Base-by-base conservation (phyloP, 2,797 vertebrate species). In the Leuciscus waleckii region DNA sequence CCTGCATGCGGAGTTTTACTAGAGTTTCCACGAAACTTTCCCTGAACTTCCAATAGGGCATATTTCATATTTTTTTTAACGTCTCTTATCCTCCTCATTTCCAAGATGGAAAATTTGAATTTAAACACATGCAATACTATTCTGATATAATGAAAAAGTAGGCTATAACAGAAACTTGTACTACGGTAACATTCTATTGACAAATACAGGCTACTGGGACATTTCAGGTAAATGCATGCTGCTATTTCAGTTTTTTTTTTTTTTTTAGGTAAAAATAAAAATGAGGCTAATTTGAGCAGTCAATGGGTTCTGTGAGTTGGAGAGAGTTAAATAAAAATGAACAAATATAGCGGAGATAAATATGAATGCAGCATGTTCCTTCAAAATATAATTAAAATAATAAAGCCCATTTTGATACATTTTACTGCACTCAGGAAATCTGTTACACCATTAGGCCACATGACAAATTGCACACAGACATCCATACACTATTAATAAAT, bases 1-100 rank as follows among this genome's bases (percentile, higher is more conserved):
- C 49, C 26, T 74, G 37, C 7, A 29, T 16, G 61, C 14, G 63
- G 63, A 10, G 10, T 39, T 85, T 69, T 58, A 84, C 32, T 21
- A 0, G 17, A 70, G 7, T 84, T 85, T 85, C 76, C 68, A 13
- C 16, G 16, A 17, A 73, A 80, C 11, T 84, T 80, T 65, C 54
- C 75, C n/a, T 17, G 14, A 58, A 46, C 49, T 84, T 70, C 37
- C 75, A 69, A 69, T 2, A 54, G 16, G 16, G 5, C 46, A 21
- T 29, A 29, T 43, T 61, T 11, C 5, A 56, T n/a, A 69, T n/a
- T 56, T 11, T 67, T 67, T 76, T 1, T 10, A 35, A 71, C 5
- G 14, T 17, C 19, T 76, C 13, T 35, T 32, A 13, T 56, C 49
- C 32, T 76, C 21, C 3, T 56, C 13, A 17, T 77, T 58, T 56